Conservation (phyloP, 2,888 invertebrate species). For the Acronicta alni region DNA sequence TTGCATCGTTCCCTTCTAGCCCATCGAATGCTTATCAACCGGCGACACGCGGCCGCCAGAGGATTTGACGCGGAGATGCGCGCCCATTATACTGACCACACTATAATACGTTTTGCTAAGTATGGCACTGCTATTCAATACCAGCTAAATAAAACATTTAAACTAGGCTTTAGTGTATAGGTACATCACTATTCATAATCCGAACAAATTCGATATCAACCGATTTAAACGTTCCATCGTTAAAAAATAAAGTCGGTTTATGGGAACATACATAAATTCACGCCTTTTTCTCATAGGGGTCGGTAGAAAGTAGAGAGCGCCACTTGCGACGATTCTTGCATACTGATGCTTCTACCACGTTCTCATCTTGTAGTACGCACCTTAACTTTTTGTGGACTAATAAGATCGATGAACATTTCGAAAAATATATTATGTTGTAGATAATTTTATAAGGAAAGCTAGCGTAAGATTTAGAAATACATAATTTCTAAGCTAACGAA, state of each 20-base stretch:
- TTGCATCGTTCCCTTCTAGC: slow-evolving; percentile 55
- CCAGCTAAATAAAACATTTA: slow-evolving; percentile 26
- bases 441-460: slow-evolving; percentile 4
- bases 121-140: slow-evolving; percentile 29
- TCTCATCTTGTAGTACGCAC: too few species aligned
- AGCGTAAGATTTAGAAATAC: neutral
- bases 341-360: too few species aligned
- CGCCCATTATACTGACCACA: slow-evolving; percentile 73
- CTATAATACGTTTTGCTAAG: slow-evolving; percentile 46
- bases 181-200: neutral
- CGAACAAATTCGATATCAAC: slow-evolving; percentile 3
- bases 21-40: slow-evolving; percentile 82
- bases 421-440: too few species aligned
- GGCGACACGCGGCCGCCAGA: slow-evolving; percentile 79
- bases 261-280: neutral
- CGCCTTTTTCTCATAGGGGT: too few species aligned
- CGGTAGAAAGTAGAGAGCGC: too few species aligned
- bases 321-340: too few species aligned
- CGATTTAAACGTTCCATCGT: slow-evolving; percentile 27
- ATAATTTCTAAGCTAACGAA: slow-evolving; percentile 9
- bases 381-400: too few species aligned
- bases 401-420: too few species aligned
- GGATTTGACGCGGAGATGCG: slow-evolving; percentile 82
- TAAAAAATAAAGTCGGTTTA: neutral
- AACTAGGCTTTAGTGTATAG: neutral